Percentiles rank a stretch among this genome's conserved stretches.
Conservation (phyloP, 1,140 invertebrate species). For the Cotesia glomerata region DNA sequence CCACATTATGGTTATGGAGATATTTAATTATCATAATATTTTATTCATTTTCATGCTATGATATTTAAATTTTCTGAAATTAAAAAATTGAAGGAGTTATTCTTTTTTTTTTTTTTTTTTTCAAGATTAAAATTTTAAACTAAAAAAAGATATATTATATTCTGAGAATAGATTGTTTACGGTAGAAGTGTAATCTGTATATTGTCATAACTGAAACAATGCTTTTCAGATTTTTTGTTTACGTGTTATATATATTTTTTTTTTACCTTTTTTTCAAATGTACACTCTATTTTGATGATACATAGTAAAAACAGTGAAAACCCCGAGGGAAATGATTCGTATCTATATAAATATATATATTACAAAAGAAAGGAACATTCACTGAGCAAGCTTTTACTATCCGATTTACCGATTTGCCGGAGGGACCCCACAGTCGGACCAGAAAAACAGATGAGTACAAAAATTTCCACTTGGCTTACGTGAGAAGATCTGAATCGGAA, state of each 20-base stretch:
- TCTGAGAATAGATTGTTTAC: too few relatives aligned
- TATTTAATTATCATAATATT: neutral
- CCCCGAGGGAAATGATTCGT: neutral
- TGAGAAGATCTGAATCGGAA: neutral
- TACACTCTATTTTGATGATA: neutral
- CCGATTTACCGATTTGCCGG: conserved; percentile 11
- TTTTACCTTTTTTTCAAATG: neutral
- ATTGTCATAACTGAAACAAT: neutral
- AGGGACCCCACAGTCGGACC: conserved; percentile 6
- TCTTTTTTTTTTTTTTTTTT: too few relatives aligned
- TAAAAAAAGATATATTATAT: too few relatives aligned
- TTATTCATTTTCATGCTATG: neutral
- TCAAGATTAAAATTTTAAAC: too few relatives aligned
- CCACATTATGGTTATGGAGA: neutral
- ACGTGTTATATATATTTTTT: neutral
- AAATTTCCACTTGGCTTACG: conserved; percentile 8
- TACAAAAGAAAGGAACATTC: neutral
- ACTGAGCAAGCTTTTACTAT: neutral
- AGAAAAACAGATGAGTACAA: neutral
- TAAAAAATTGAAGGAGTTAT: neutral
- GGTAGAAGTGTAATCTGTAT: neutral
- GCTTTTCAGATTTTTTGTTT: neutral
- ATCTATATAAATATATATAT: neutral
- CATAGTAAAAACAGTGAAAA: conserved; percentile 7
- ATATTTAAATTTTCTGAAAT: neutral